Conservation (phyloP, 1,140 invertebrate species). For the Bemisia tabaci region DNA sequence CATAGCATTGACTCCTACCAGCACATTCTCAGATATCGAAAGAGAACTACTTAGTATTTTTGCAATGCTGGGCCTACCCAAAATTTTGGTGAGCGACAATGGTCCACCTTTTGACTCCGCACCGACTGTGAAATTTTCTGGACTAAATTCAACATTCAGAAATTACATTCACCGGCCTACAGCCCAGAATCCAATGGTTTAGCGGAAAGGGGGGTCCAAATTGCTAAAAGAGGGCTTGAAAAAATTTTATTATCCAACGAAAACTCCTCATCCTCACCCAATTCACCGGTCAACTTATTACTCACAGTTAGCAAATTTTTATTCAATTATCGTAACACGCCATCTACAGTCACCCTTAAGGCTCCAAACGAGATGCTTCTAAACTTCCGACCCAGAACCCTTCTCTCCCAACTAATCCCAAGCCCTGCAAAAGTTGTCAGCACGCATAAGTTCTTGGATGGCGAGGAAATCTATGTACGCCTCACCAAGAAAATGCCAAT, state of each 20-base stretch:
- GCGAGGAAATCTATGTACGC: neutral
- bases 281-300: neutral
- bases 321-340: neutral
- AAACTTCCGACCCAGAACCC: neutral
- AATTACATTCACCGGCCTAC: neutral
- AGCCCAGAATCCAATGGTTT: conserved; percentile 9
- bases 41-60: neutral
- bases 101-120: conserved; percentile 10
- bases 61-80: conserved; percentile 5
- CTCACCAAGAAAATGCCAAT: neutral
- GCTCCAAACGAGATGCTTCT: neutral
- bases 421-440: neutral
- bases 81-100: conserved; percentile 11
- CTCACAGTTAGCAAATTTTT: neutral
- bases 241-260: conserved; percentile 5
- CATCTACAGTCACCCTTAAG: neutral
- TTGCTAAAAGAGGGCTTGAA: conserved; percentile 5
- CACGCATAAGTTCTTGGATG: neutral
- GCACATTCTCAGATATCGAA: neutral
- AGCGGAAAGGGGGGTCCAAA: conserved; percentile 11
- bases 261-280: neutral
- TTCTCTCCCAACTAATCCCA: neutral
- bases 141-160: neutral
- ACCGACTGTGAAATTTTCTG: neutral
- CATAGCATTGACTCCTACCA: neutral